Evolutionary conservation across 1,140 invertebrate species (phyloP), one percentile per base, ranked within the genome.

Genomic region (Latrodectus geometricus): DNA sequence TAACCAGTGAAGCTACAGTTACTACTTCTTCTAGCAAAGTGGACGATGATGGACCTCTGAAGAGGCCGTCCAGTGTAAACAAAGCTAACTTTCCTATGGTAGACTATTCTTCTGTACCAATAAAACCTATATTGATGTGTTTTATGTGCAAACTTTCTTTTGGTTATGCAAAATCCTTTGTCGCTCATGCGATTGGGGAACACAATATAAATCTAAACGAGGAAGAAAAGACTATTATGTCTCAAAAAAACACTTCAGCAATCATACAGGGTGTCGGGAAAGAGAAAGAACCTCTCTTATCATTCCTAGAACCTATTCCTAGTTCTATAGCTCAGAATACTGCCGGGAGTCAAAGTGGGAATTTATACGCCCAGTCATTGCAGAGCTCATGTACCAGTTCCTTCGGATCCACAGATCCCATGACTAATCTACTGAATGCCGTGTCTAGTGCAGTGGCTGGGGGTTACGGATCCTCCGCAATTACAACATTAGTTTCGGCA

Each of bases 101-200:
- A 75, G 88, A 88, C 78, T 94, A 94, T 89, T 80, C 78, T 77
- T 95, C 95, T 86, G 95, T 97, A 81, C 96, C 96, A 87, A 95
- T 97, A 79, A 98, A 98, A 93, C 97, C 97, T 68, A 98, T 99
- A 90, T 94, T 99, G 88, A 99, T 99, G 97, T 99, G 97, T 93
- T 98, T 99, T 93, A 97, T 99, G 90, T 99, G 97, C 93, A 98
- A 98, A 93, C 94, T 99, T 89, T 98, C 97, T 91, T 99, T 99
- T 92, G 97, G 97, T 87, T 98, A 97, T 92, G 95, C 96, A 70
- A 97, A 98, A 91, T 98, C 97, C 88, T 98, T 99, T 92, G 95
- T 97, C 80, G 95, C 96, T 73, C 97, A 99, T 92, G 97, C 97
- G 52, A 95, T 96, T 91, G 94, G 95, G 78, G 97, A 99, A 91